These are phyloP conservation scores for Rhinoderma darwinii DNA, from an alignment of 2,113 vertebrate species.

Conservation along the genomic window DNA sequence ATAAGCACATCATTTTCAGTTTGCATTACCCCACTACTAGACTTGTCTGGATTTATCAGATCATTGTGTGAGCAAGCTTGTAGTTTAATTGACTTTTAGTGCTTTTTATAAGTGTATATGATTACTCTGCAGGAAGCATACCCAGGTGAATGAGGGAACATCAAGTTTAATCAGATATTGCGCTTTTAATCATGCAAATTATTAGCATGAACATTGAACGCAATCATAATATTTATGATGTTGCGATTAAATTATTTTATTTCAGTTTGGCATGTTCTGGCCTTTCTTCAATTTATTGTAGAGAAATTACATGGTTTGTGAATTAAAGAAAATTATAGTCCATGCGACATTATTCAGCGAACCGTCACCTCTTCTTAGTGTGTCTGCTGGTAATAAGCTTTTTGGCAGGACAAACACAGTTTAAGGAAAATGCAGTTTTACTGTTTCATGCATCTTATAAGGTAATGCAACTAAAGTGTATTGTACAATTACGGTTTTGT, in stretches of 20 bases:
- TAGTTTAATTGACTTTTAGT: conserved; percentile 22
- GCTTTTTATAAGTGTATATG: conserved; percentile 36
- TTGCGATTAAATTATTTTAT: neutral
- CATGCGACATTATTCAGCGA: neutral
- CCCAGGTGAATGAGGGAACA: conserved; percentile 15
- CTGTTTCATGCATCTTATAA: neutral
- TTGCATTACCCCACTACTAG: neutral
- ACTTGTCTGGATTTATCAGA: conserved; percentile 30
- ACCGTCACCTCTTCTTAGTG: neutral
- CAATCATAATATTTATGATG: conserved; percentile 47
- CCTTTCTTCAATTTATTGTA: neutral
- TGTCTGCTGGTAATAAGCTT: neutral
- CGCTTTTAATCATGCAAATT: conserved; percentile 39
- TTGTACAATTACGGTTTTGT: neutral
- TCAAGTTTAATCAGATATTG: conserved; percentile 23
- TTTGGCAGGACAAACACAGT: neutral
- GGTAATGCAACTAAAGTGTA: neutral
- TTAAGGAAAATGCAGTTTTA: neutral
- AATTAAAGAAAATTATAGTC: neutral
- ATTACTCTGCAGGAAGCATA: conserved; percentile 1
- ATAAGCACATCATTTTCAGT: neutral
- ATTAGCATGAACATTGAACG: conserved; percentile 8
- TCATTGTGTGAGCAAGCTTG: neutral
- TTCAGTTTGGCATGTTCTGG: neutral
- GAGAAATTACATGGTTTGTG: conserved; percentile 9